Evolutionary conservation across 1,140 invertebrate species (phyloP).

Genomic region (Apis dorsata): DNA sequence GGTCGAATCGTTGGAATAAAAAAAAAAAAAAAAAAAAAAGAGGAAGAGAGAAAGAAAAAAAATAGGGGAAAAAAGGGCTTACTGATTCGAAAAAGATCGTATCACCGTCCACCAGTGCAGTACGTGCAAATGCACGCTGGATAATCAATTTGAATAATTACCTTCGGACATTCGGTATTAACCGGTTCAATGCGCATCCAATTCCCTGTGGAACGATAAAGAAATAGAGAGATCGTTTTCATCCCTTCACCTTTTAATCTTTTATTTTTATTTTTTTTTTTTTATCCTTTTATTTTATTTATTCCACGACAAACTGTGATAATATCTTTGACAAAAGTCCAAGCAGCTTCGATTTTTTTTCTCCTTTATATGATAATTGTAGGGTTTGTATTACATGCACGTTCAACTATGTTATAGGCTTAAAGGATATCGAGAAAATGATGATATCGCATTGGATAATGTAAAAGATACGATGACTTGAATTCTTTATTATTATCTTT

Average conservation of each 20-base stretch:
- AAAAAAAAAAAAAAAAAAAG: neutral
- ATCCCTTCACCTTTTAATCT: neutral
- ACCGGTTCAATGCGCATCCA: constrained; percentile 30
- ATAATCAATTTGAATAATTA: constrained; percentile 61
- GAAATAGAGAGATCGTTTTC: constrained; percentile 44
- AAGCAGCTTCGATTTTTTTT: constrained; percentile 12
- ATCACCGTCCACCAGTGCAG: constrained; percentile 29
- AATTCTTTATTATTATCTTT: neutral
- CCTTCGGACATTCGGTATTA: constrained; percentile 59
- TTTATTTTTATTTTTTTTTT: neutral
- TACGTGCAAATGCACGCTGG: constrained; percentile 40
- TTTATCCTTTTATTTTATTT: neutral
- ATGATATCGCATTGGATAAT: neutral
- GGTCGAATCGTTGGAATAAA: neutral
- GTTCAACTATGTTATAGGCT: neutral
- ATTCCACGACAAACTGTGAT: neutral
- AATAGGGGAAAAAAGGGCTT: neutral
- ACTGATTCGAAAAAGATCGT: constrained; percentile 28
- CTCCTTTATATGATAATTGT: constrained; percentile 15
- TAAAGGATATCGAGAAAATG: neutral
- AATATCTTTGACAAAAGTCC: constrained; percentile 29
- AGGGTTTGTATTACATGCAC: neutral
- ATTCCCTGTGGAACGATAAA: constrained; percentile 58
- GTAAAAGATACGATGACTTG: neutral
- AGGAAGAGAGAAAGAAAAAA: neutral